Evolutionary conservation across 2,113 vertebrate species (phyloP).

Genomic region (Scomber colias): DNA sequence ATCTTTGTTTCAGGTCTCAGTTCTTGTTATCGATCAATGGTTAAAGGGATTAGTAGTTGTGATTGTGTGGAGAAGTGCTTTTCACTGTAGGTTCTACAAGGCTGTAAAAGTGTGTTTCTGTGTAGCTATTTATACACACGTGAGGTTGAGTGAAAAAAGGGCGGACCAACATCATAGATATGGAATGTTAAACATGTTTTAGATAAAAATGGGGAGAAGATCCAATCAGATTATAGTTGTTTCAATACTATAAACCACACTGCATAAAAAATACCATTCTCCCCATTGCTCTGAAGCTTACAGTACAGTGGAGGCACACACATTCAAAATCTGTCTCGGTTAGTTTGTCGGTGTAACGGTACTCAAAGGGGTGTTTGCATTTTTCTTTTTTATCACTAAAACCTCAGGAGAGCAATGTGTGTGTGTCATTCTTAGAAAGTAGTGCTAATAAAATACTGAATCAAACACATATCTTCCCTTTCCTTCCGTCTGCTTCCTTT

Average conservation of each 20-base stretch:
- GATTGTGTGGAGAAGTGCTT: not conserved
- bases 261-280: not conserved
- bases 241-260: too few species aligned
- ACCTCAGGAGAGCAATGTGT: not conserved
- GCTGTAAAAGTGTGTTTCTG: not conserved
- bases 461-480: not conserved
- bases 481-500: not conserved
- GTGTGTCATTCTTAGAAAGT: not conserved
- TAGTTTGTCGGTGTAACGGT: not conserved
- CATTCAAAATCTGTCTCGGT: conserved; percentile 3
- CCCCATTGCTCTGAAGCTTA: not conserved
- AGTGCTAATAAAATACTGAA: not conserved
- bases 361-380: conserved; percentile 10
- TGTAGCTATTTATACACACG: not conserved
- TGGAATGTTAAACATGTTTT: not conserved
- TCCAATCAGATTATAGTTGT: too few species aligned
- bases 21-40: conserved; percentile 32
- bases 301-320: not conserved
- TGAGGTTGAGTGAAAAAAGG: not conserved
- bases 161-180: not conserved
- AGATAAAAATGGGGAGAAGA: not conserved
- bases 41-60: conserved; percentile 24
- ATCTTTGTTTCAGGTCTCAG: conserved; percentile 18
- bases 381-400: conserved; percentile 18
- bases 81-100: not conserved